Evolutionary conservation across 2,113 vertebrate genomes (phyloP).

Genomic region (Melanerpes aurifrons): DNA sequence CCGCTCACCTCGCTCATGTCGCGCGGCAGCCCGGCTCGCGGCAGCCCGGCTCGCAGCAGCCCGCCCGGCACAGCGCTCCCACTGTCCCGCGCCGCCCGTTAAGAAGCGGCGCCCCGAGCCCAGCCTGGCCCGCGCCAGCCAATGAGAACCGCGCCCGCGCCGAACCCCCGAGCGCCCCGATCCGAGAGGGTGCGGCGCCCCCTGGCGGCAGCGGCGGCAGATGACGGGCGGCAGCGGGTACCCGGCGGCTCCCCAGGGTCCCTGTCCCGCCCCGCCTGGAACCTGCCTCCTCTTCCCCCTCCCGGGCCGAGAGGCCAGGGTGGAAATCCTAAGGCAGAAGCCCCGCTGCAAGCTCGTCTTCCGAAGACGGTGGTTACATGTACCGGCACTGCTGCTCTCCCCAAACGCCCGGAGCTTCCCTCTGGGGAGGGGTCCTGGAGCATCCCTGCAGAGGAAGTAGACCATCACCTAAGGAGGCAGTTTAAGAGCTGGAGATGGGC

Average conservation of each 20-base stretch:
- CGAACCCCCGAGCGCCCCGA: not conserved
- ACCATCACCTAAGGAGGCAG: too few relatives aligned
- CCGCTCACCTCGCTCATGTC: slow-evolving; percentile 80
- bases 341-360: too few relatives aligned
- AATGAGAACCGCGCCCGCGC: not conserved
- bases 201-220: not conserved
- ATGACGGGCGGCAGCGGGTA: too few relatives aligned
- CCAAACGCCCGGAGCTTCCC: too few relatives aligned
- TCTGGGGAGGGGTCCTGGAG: fast-evolving
- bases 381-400: not conserved
- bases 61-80: not conserved
- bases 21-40: not conserved
- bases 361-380: fast-evolving
- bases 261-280: not conserved
- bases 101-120: slow-evolving; percentile 41
- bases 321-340: not conserved
- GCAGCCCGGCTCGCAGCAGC: not conserved
- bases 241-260: too few relatives aligned
- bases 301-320: not conserved
- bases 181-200: slow-evolving; percentile 16
- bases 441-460: not conserved
- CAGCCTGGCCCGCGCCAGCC: not conserved
- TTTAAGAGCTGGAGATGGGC: not conserved
- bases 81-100: not conserved
- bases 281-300: not conserved